Base-by-base conservation (phyloP, 2,888 invertebrate genomes). In the Encarsia formosa region DNA sequence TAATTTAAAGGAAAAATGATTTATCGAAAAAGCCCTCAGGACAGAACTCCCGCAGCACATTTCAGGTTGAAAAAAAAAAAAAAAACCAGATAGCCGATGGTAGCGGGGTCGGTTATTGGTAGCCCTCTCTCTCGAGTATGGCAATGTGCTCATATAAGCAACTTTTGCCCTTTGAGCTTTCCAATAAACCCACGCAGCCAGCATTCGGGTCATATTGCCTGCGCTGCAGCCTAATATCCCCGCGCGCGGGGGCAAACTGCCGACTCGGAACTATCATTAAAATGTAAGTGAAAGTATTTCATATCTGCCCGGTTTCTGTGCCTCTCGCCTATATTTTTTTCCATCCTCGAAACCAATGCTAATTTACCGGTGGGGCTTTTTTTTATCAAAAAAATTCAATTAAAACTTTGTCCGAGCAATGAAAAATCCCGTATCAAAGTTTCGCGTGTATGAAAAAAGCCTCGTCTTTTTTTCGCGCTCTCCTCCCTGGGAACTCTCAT, bases 151-250 rank as follows among this genome's bases (percentile, higher is more conserved):
- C 50, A 38, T 52, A 52, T 46, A 42, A 44, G 43, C 54, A 57
- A 58, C 50, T 56, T 51, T 58, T 54, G 37, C 56, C 49, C 58
- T 56, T 52, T 52, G 56, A 58, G 51, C 56, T 56, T 56, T 58
- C 50, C 56, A 53, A 58, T 51, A 43, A 51, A 32, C 46, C 15
- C 26, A 51, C 43, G 31, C 47, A 48, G 31, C 26, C 15, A 15
- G 52, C 38, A 49, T 50, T 45, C 45, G 46, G 31, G 37, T 31
- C 32, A 42, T 53, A 53, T 53, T 49, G 49, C 53, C 38, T 18
- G 5, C 8, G 34, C 34, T n/a, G 26, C 26, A 6, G 11, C 6
- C 26, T 26, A 26, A 45, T 22, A 44, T 42, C 23, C 24, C 11
- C 43, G 48, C 13, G 16, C 26, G 15, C 49, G 18, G 18, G 20